Base-by-base conservation (phyloP, 2,113 vertebrate genomes). In the Dasypus novemcinctus region DNA sequence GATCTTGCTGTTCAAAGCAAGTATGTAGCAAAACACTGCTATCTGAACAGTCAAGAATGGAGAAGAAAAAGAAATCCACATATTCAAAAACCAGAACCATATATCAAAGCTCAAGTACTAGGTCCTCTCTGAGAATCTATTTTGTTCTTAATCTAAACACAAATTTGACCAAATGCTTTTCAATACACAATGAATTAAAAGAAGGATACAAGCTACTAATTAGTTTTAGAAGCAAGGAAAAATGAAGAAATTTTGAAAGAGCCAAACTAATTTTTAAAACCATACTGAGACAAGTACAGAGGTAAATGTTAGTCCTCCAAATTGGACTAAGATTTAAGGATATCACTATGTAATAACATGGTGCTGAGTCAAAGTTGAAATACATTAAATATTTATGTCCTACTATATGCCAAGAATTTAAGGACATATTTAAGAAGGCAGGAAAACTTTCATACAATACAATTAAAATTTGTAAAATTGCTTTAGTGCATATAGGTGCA, bases 131-230 rank as follows among this genome's bases (percentile, higher is more conserved):
- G 64, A n/a, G 20, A 74, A 33, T 52, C 68, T 85, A 69, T 52
- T 80, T 80, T 90, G 52, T 76, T 88, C 64, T 93, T 81, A 86
- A 75, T 20, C 52, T 66, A 83, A 64, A 78, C 87, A 74, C 13
- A 80, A 36, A 83, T 82, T 38, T 72, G 59, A 93, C 61, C 57
- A 63, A 93, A 87, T 68, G 80, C 31, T 80, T 90, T 71, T 66
- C 31, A 23, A 96, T 36, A 74, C 25, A 87, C 15, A 59, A n/a
- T 52, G 66, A 75, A 76, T 25, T 31, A 18, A 71, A 74, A 81
- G 66, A 43, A n/a, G 4, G 6, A 74, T 46, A 41, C 7, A 79
- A 64, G 5, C 43, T 82, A 31, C 68, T 4, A 82, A 83, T 72
- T 38, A 63, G 81, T 41, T 84, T 95, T 83, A 87, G 76, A 76